A percentile compares a stretch with the other conserved stretches of the same genome.
phyloP scores from a whole-genome alignment of 1,140 invertebrate genomes.

The Dicyema japonicum region DNA sequence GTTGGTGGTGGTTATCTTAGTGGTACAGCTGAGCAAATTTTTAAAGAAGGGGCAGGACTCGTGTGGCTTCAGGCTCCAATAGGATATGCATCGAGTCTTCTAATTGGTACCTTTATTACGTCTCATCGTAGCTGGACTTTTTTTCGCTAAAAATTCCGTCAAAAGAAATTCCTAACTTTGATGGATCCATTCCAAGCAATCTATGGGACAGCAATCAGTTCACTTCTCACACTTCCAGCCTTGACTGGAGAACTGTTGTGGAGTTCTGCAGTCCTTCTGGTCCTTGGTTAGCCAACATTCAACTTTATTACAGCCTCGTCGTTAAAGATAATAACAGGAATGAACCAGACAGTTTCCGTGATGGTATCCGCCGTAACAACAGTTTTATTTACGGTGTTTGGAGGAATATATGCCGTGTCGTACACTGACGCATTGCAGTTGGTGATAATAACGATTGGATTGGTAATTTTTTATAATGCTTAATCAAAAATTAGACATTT shows the following conservation, averaged over 20 bases:
- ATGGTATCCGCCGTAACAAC: slow-evolving; percentile 75
- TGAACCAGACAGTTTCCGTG: slow-evolving; percentile 59
- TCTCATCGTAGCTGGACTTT: slow-evolving; percentile 41
- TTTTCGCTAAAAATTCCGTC: slow-evolving; percentile 89
- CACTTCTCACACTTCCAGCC: slow-evolving; percentile 67
- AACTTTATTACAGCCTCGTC: slow-evolving; percentile 35
- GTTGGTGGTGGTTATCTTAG: slow-evolving; percentile 94
- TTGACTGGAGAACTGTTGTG: slow-evolving; percentile 84
- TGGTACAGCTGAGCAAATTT: slow-evolving; percentile 75
- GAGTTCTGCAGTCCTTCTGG: slow-evolving; percentile 75
- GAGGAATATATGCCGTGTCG: slow-evolving; percentile 78
- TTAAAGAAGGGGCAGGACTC: slow-evolving; percentile 36
- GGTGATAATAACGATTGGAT: slow-evolving; percentile 80
- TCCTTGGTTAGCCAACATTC: slow-evolving; percentile 30
- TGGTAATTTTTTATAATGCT: slow-evolving; percentile 24
- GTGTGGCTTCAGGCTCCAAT: slow-evolving; percentile 87
- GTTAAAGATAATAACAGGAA: slow-evolving; percentile 67
- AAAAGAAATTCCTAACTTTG: slow-evolving; percentile 90
- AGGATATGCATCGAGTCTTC: slow-evolving; percentile 64
- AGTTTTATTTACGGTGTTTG: slow-evolving; percentile 78
- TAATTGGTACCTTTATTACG: slow-evolving; percentile 27
- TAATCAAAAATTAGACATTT: neutral
- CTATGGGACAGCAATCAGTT: slow-evolving; percentile 79
- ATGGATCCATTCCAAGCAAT: slow-evolving; percentile 63
- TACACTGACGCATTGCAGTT: slow-evolving; percentile 94